A percentile compares a stretch with the other conserved stretches of the same genome.
Conservation (phyloP, 2,888 invertebrate species). For the Synergus laeviventris region DNA sequence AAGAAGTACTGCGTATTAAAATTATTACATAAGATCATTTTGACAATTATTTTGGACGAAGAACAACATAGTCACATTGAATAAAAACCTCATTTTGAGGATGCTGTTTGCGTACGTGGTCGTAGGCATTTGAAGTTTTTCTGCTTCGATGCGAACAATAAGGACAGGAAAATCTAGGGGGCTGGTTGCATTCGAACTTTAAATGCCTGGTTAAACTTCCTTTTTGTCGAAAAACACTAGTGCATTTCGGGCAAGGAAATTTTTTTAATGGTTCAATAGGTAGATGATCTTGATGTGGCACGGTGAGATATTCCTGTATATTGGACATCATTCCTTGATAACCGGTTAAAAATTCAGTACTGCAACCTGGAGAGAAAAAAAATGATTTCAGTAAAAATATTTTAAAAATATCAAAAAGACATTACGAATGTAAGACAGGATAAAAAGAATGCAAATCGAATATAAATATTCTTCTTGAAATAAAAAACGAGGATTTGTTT, state of each 20-base stretch:
- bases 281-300: not conserved
- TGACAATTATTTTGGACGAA: too few species aligned
- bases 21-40: too few species aligned
- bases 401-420: not conserved
- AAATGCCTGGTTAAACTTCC: constrained; percentile 61
- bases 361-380: not conserved
- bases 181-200: constrained; percentile 72
- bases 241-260: constrained; percentile 61
- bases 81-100: constrained; percentile 52
- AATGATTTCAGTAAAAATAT: not conserved
- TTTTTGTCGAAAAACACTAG: constrained; percentile 59
- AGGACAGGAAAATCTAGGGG: constrained; percentile 69
- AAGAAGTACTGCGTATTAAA: too few species aligned
- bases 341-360: not conserved
- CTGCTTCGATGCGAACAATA: constrained; percentile 57
- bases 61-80: constrained; percentile 43
- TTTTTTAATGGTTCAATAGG: not conserved
- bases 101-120: constrained; percentile 64
- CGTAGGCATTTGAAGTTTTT: constrained; percentile 58
- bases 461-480: not conserved
- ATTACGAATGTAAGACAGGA: not conserved
- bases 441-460: not conserved
- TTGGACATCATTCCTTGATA: not conserved
- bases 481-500: not conserved
- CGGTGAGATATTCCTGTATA: not conserved